Evolutionary conservation across 2,888 invertebrate species (phyloP), one percentile per base, ranked within the genome.

Genomic region (Ochropleura plecta): DNA sequence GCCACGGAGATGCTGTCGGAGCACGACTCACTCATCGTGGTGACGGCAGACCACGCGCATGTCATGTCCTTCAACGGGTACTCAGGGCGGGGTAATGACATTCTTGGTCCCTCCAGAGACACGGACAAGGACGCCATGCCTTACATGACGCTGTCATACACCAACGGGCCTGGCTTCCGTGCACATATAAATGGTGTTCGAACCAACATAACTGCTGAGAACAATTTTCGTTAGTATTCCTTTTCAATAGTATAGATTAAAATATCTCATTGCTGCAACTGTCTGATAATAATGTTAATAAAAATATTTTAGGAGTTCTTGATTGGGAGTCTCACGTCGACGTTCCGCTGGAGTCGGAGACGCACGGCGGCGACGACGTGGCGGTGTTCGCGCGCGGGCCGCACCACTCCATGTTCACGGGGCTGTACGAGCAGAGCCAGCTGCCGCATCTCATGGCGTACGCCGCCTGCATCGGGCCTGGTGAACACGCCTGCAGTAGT

Each of bases 321-420:
- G 96, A 48, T 5, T 79, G 79, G 79, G 7, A 5, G 30, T 10
- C 79, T 5, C 93, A 96, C 97, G n/a, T 98, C 98, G 4, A 97
- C 98, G 95, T 79, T 1, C 98, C 97, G 0, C 91, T 97, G 63
- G 86, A 85, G 0, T 94, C 94, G 67, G 98, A 98, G 90, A 98
- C 98, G 12, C 98, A 98, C 92, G 98, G 98, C 7, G 98, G 98
- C 0, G 98, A 98, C 85, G 98, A 98, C 95, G 98, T 98, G 44
- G 97, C 97, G 0, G 97, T 98, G 65, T 98, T 97, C 93, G 97
- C 97, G 85, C 92, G 93, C 64, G 98, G 97, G 69, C 98, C 98
- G 7, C 97, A 97, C 96, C 97, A 98, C 57, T 97, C 97, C 92
- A 94, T 98, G 72, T 98, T 98, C 93, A 96, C 97, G 18, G 98